phyloP scores from a whole-genome alignment of 92 coral and sea anemone genomes.

The Phenganax stokvisi region DNA sequence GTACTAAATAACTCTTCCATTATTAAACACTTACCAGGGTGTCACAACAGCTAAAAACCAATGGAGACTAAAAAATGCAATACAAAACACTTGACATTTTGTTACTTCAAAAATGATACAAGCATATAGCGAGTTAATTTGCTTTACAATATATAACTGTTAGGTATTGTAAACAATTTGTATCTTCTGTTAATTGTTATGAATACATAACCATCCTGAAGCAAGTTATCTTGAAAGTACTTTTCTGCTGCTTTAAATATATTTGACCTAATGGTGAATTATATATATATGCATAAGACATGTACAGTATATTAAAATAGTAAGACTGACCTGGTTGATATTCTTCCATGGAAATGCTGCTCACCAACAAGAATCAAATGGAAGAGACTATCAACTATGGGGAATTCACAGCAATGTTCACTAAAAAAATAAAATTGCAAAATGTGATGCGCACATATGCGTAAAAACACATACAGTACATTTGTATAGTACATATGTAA shows the following conservation, averaged over 20 bases:
- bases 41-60: slow-evolving; percentile 12
- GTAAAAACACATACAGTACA: too few species aligned
- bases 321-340: slow-evolving; percentile 14
- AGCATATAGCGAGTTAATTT: not conserved
- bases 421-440: not conserved
- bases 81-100: not conserved
- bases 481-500: too few species aligned
- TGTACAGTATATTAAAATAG: not conserved
- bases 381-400: slow-evolving; percentile 9
- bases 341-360: not conserved
- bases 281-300: too few species aligned
- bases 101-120: too few species aligned
- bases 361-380: slow-evolving; percentile 6
- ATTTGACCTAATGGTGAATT: slow-evolving; percentile 26
- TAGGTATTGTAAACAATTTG: slow-evolving; percentile 13
- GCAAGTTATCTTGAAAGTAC: slow-evolving; percentile 39
- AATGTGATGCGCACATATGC: too few species aligned
- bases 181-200: slow-evolving; percentile 65
- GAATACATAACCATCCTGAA: slow-evolving; percentile 49
- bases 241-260: slow-evolving; percentile 50
- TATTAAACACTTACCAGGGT: not conserved
- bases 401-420: slow-evolving; percentile 5
- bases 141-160: slow-evolving; percentile 1
- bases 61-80: slow-evolving; percentile 2
- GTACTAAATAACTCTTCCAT: not conserved